A percentile compares a stretch with the other conserved stretches of the same genome.
Conservation (phyloP, 2,888 invertebrate genomes). For the Vannuccia rotundouncinata region DNA sequence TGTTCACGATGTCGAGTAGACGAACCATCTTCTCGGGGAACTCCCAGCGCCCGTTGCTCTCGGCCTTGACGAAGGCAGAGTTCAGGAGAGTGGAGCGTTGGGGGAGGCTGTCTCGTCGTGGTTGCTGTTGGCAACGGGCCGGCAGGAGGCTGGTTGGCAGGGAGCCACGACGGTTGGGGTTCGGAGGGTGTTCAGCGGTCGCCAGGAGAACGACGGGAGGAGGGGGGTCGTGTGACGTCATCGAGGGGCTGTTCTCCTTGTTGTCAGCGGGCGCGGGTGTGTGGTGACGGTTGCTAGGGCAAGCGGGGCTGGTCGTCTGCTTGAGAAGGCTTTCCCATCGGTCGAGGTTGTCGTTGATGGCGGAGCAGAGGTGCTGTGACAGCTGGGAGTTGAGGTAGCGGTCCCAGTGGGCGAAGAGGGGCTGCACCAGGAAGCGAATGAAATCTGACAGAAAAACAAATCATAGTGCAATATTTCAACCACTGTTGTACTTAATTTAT, state of each 20-base stretch:
- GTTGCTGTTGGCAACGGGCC: background rate
- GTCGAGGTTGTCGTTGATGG: background rate
- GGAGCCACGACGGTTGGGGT: constrained; percentile 22
- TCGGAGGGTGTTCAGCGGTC: background rate
- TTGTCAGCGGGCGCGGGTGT: background rate
- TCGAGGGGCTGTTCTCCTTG: too few species aligned
- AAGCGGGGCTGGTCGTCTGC: background rate
- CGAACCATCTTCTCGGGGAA: background rate
- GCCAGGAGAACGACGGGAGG: background rate
- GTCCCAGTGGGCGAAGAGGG: constrained; percentile 6
- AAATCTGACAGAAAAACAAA: constrained; percentile 28
- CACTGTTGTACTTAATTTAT: too few species aligned
- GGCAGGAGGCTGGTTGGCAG: constrained; percentile 1
- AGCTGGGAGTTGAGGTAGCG: background rate
- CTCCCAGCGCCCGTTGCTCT: background rate
- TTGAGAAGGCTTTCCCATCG: background rate
- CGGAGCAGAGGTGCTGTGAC: background rate
- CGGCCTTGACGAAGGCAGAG: background rate
- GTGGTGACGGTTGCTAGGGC: background rate
- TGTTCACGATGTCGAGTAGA: background rate
- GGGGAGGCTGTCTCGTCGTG: background rate
- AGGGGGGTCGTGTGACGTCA: too few species aligned
- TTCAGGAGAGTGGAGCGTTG: background rate
- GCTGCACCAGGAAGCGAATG: constrained; percentile 23
- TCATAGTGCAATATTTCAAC: too few species aligned